These are phyloP conservation scores for Erebia palarica DNA, from an alignment of 2,888 invertebrate genomes.

Conservation along the genomic window DNA sequence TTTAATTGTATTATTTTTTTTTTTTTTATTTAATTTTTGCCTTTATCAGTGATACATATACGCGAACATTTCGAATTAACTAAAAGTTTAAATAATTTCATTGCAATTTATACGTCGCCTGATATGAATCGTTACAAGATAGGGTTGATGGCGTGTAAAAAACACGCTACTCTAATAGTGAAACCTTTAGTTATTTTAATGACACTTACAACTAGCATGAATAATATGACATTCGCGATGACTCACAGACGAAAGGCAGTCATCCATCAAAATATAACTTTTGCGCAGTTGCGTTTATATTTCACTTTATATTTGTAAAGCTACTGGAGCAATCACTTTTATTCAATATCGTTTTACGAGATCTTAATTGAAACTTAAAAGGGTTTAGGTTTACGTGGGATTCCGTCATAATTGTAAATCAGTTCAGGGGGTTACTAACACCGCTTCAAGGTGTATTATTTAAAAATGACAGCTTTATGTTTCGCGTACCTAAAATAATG, in stretches of 20 bases:
- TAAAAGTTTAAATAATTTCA: slow-evolving; percentile 5
- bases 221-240: slow-evolving; percentile 33
- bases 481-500: too few relatives aligned
- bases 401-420: not conserved
- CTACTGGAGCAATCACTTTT: slow-evolving; percentile 6
- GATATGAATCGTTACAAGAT: slow-evolving; percentile 36
- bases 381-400: not conserved
- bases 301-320: slow-evolving; percentile 16
- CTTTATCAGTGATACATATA: not conserved
- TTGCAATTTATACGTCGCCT: slow-evolving; percentile 13
- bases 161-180: slow-evolving; percentile 34
- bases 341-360: not conserved
- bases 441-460: too few relatives aligned
- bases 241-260: slow-evolving; percentile 36
- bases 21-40: too few relatives aligned
- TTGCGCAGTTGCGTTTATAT: slow-evolving; percentile 24
- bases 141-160: slow-evolving; percentile 32
- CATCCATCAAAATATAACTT: slow-evolving; percentile 33
- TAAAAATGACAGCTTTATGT: too few relatives aligned
- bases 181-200: slow-evolving; percentile 21
- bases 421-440: not conserved
- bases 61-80: not conserved
- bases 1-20: too few relatives aligned
- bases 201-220: slow-evolving; percentile 31
- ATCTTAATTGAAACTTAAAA: slow-evolving; percentile 2